phyloP scores from a whole-genome alignment of 2,888 invertebrate genomes.

The Patella depressa region DNA sequence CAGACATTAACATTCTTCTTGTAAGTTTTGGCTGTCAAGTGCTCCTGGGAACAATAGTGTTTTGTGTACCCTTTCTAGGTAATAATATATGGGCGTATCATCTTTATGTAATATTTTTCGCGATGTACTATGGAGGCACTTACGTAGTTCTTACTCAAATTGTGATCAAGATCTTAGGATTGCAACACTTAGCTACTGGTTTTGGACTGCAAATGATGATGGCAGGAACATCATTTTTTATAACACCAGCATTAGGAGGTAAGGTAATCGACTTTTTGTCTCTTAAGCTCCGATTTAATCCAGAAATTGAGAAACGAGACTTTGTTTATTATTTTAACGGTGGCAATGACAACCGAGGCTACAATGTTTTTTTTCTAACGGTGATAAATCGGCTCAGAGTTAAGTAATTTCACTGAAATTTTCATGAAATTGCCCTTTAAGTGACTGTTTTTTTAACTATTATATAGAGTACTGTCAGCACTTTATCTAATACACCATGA shows the following conservation, averaged over 20 bases:
- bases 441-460: too few species aligned
- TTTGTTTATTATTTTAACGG: too few species aligned
- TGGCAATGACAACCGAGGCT: too few species aligned
- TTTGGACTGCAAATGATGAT: constrained; percentile 7
- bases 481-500: too few species aligned
- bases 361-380: too few species aligned
- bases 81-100: not conserved
- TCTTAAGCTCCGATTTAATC: too few species aligned
- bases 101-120: not conserved
- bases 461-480: too few species aligned
- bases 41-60: not conserved
- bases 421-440: too few species aligned
- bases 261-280: not conserved
- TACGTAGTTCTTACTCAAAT: not conserved
- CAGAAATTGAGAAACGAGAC: too few species aligned
- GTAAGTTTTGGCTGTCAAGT: not conserved
- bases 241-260: not conserved
- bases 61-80: not conserved
- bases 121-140: not conserved
- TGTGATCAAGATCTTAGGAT: not conserved
- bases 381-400: too few species aligned
- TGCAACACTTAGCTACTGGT: not conserved
- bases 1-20: not conserved
- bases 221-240: not conserved
- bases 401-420: too few species aligned